Base-by-base conservation (phyloP, 23 tunicate species). In the Clavelina lepadiformis region DNA sequence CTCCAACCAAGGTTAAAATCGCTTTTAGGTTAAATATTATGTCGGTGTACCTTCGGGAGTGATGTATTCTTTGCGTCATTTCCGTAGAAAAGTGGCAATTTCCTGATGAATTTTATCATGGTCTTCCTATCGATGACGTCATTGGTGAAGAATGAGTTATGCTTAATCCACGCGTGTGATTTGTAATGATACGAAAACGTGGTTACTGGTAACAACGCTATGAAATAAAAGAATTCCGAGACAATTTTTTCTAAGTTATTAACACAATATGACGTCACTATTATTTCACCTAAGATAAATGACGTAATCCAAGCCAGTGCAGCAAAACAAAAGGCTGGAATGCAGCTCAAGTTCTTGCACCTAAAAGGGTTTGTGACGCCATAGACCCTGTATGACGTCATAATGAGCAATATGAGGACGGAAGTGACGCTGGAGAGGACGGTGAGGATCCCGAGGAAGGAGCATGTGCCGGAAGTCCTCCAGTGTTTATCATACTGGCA, bases 381-480 rank as follows among this genome's bases (percentile, higher is more conserved):
- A 31, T 51, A 69, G n/a, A 69, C 25, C 29, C 75, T 22, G 35
- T 69, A 69, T 51, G 75, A 51, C 46, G 75, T 69, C 62, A 69
- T 13, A 15, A 69, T 51, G n/a, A 54, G 30, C 13, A 69, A 46
- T 23, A 69, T 69, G 3, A 33, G 0, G 5, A 69, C 62, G 2
- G 75, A 69, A 3, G 75, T 53, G 8, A 53, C 46, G 22, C 62
- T 25, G 0, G 75, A 69, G 19, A 69, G 19, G 3, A 69, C 44
- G 20, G 75, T 51, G 21, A 69, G 13, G 33, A 46, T 22, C 27
- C 75, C 75, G 13, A 69, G 75, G 5, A 25, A 22, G 5, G 30
- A 18, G 45, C 75, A 69, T 19, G 44, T 51, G 28, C 11, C 28
- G 0, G 62, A 51, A 18, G 36, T 69, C 22, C 75, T 51, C 75